These are phyloP conservation scores for Sylvicola cinctus DNA, from an alignment of 2,888 invertebrate genomes.

Conservation along the genomic window DNA sequence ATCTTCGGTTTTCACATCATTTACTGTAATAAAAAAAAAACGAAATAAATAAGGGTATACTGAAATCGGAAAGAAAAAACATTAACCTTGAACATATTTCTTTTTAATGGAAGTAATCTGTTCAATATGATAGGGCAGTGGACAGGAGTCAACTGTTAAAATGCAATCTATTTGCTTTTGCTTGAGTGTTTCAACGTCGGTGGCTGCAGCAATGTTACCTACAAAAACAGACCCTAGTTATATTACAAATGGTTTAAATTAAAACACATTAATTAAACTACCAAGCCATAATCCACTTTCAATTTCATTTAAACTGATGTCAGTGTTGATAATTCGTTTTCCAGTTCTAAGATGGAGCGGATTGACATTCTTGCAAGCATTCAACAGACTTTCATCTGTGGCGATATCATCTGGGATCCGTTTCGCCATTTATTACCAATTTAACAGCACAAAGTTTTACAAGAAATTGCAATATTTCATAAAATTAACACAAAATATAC, in stretches of 20 bases:
- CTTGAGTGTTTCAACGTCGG: slow-evolving; percentile 43
- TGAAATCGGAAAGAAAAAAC: slow-evolving; percentile 1
- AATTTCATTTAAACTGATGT: slow-evolving; percentile 24
- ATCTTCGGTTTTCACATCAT: slow-evolving; percentile 71
- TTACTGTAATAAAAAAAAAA: slow-evolving; percentile 30
- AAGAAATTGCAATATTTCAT: too few species aligned
- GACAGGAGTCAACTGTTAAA: slow-evolving; percentile 66
- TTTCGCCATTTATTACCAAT: too few species aligned
- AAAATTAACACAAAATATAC: too few species aligned
- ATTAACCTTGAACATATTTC: slow-evolving; percentile 53
- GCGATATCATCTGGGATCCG: too few species aligned
- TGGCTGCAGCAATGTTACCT: slow-evolving; percentile 67
- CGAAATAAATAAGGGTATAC: slow-evolving; percentile 1
- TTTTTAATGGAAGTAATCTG: slow-evolving; percentile 42
- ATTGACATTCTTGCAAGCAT: too few species aligned
- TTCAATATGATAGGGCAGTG: slow-evolving; percentile 52
- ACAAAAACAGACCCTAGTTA: too few species aligned
- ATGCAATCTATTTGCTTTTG: slow-evolving; percentile 51
- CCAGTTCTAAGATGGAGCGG: too few species aligned
- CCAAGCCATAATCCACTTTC: slow-evolving; percentile 21
- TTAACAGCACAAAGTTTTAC: too few species aligned
- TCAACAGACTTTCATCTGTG: too few species aligned
- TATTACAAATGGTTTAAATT: too few species aligned
- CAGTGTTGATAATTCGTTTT: too few species aligned
- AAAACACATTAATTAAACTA: too few species aligned